Conservation (phyloP, 2,113 vertebrate species). For the Corynorhinus townsendii region DNA sequence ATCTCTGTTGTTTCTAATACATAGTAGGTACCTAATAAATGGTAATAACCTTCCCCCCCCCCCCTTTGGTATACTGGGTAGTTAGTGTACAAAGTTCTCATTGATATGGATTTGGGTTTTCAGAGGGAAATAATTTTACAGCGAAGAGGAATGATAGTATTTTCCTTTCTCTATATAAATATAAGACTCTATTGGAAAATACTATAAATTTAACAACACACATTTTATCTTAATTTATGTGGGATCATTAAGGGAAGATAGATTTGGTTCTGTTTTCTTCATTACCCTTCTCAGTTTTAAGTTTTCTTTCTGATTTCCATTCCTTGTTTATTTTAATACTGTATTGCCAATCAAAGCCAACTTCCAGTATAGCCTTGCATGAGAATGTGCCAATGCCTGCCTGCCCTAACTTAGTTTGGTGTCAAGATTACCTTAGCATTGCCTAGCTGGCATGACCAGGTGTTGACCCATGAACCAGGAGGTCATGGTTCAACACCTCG, state of each 20-base stretch:
- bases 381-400: background rate
- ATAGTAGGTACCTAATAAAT: background rate
- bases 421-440: background rate
- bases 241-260: background rate
- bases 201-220: background rate
- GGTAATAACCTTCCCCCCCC: background rate
- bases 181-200: background rate
- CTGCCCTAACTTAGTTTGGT: background rate
- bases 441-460: too few relatives aligned
- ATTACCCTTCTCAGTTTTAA: background rate
- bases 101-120: background rate
- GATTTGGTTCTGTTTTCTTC: background rate
- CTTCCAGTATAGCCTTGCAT: background rate
- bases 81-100: background rate
- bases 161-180: background rate
- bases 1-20: background rate
- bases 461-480: too few relatives aligned
- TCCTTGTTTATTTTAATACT: background rate
- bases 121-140: background rate
- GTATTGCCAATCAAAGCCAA: background rate
- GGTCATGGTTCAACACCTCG: too few relatives aligned
- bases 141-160: background rate
- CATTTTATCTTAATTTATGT: background rate
- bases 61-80: background rate
- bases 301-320: background rate